Conservation (phyloP, 2,797 vertebrate genomes). For the Hydrophis major region DNA sequence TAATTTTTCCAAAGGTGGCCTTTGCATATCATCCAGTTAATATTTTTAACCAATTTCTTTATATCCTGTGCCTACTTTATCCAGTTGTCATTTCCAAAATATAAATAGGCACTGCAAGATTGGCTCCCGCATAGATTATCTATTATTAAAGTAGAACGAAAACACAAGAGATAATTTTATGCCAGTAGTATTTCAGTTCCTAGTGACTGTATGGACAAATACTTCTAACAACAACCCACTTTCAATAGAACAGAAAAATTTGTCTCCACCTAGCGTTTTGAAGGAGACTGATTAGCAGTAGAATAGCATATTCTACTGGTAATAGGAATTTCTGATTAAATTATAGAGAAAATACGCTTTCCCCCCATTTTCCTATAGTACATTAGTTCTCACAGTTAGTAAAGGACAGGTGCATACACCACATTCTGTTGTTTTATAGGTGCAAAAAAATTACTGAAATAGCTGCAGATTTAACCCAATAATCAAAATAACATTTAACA, state of each 20-base stretch:
- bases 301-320: neutral
- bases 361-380: neutral
- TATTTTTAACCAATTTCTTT: neutral
- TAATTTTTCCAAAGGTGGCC: neutral
- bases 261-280: neutral
- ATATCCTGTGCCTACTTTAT: neutral
- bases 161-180: neutral
- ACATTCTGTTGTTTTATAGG: neutral
- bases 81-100: neutral
- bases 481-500: neutral
- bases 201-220: neutral
- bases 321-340: neutral
- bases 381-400: neutral
- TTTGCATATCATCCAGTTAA: neutral
- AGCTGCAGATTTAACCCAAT: neutral
- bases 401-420: neutral
- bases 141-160: neutral
- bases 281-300: neutral
- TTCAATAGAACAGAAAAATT: neutral
- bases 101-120: neutral
- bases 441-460: neutral
- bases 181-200: neutral
- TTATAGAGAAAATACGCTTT: neutral
- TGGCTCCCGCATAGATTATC: neutral
- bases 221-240: neutral